phyloP scores from a whole-genome alignment of 2,797 vertebrate species.

The Pangasius krempfi region DNA sequence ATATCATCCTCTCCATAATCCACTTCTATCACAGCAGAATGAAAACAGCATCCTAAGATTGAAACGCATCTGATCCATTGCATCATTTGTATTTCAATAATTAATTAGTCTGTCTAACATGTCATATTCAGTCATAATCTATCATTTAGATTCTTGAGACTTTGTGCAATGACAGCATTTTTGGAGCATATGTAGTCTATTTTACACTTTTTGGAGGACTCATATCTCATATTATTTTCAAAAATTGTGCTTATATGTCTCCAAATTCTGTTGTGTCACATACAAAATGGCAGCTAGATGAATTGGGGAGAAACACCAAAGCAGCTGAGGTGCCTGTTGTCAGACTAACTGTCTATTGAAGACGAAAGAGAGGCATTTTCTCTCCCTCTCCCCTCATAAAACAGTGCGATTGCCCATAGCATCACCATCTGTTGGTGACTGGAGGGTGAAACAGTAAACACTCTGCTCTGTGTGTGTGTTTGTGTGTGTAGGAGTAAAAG shows the following conservation, averaged over 20 bases:
- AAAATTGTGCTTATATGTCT: conserved; percentile 35
- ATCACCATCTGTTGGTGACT: conserved; percentile 75
- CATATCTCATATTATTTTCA: conserved; percentile 18
- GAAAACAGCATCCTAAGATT: background rate
- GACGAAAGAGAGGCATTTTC: conserved; percentile 64
- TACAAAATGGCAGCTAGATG: conserved; percentile 57
- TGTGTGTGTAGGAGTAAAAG: conserved; percentile 47
- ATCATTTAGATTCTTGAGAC: background rate
- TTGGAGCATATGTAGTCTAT: background rate
- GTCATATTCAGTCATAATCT: background rate
- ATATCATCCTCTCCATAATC: conserved; percentile 40
- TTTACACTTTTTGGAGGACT: conserved; percentile 14
- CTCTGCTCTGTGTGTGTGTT: conserved; percentile 57
- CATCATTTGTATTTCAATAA: conserved; percentile 5
- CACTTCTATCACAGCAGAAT: background rate
- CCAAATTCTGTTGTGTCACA: conserved; percentile 49
- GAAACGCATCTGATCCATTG: background rate
- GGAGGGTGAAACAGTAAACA: conserved; percentile 73
- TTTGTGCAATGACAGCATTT: background rate
- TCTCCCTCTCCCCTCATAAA: conserved; percentile 67
- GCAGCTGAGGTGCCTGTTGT: conserved; percentile 58
- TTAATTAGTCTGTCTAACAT: background rate
- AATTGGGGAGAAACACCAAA: conserved; percentile 54
- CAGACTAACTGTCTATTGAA: conserved; percentile 63
- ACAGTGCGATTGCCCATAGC: conserved; percentile 77